Evolutionary conservation across 2,888 invertebrate genomes (phyloP), one percentile per base, ranked within the genome.

Genomic region (Lasioglossum pauxillum): DNA sequence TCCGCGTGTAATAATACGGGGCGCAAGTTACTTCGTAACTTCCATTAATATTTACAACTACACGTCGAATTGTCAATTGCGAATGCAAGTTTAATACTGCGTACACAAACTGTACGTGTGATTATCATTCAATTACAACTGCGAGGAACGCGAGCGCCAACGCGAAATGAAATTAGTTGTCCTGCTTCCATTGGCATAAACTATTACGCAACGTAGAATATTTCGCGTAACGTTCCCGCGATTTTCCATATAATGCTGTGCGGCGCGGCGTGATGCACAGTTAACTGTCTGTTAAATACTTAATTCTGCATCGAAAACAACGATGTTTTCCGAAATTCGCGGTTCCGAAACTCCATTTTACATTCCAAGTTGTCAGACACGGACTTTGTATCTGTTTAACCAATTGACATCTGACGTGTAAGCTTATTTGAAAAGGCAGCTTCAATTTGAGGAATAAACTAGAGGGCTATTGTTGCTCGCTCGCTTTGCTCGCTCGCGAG

Each of bases 291-390:
- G 31, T 46, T 46, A 60, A 67, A 31, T n/a, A 81, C 76, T 85
- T 71, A 69, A 75, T 64, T 49, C 76, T 53, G 31, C 23, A 41
- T 16, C 19, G 19, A 67, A 80, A 44, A n/a, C n/a, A 3, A 23
- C 38, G 60, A 73, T 73, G 78, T 31, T 27, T 27, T n/a, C 60
- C 85, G 78, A 81, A 79, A 75, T 80, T 69, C 72, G 27, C 35
- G 53, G 71, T 53, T 71, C 71, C 5, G 53, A 46, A 75, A 75
- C 57, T 78, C 46, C 64, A 75, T 84, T 78, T 75, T 69, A 76
- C 77, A 77, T 80, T 85, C 38, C 44, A 73, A 31, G 41, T n/a
- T 49, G 7, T 64, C 7, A 23, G 53, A 10, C 10, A 53, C 53
- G 23, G 3, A 10, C 3, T 23, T 53, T 5, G 53, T 10, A 53